These are phyloP conservation scores for Ctenopoma multispine DNA, from an alignment of 2,797 vertebrate genomes.

Conservation along the genomic window DNA sequence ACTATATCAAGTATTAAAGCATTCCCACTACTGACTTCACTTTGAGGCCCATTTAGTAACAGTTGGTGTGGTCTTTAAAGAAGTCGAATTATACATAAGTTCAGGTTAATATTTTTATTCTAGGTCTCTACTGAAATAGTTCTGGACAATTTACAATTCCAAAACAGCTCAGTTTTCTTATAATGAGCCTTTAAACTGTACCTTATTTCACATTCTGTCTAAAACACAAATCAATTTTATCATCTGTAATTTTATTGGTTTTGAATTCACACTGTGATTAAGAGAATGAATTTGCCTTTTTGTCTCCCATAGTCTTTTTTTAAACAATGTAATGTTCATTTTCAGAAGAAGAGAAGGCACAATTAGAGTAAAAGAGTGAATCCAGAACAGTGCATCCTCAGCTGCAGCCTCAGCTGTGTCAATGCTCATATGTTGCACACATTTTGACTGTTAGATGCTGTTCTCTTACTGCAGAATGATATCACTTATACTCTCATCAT, in stretches of 20 bases:
- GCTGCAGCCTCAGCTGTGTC: slow-evolving; percentile 14
- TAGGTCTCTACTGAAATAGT: too few species aligned
- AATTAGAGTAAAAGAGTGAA: not conserved
- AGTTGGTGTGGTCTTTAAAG: not conserved
- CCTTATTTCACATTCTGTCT: too few species aligned
- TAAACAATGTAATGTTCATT: not conserved
- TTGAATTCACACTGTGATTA: not conserved
- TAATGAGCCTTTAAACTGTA: too few species aligned
- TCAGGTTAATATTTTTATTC: too few species aligned
- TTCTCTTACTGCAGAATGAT: slow-evolving; percentile 10
- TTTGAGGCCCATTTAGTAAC: not conserved
- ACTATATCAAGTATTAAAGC: not conserved
- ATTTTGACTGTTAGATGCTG: slow-evolving; percentile 25
- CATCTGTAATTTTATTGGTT: not conserved
- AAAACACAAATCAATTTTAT: too few species aligned
- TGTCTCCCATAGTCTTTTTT: not conserved
- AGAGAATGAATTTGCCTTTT: not conserved
- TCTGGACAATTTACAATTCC: too few species aligned
- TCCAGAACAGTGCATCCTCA: slow-evolving; percentile 14
- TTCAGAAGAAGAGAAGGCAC: not conserved
- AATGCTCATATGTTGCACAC: slow-evolving; percentile 13
- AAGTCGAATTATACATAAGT: too few species aligned
- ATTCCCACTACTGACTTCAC: slow-evolving; percentile 5
- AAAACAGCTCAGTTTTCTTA: too few species aligned
- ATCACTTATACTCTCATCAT: slow-evolving; percentile 11